phyloP scores from a whole-genome alignment of 2,888 invertebrate genomes.

The Athalia cordata region DNA sequence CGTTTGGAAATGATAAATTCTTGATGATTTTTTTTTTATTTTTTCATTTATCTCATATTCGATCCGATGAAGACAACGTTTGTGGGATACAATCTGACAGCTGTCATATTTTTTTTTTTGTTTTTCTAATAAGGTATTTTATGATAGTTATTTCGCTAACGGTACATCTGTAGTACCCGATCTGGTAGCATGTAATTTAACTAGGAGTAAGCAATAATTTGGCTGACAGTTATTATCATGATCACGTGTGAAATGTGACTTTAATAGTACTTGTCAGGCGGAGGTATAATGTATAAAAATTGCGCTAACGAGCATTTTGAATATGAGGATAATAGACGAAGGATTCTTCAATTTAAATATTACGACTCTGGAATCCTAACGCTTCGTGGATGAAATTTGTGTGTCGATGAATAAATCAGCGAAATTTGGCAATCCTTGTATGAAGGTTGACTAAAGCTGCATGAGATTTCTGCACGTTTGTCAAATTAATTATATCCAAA shows the following conservation, averaged over 20 bases:
- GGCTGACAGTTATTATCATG: constrained; percentile 37
- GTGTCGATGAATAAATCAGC: neutral
- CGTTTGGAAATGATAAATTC: no score
- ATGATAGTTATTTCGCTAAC: constrained; percentile 40
- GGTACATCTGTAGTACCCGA: constrained; percentile 3
- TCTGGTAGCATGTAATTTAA: constrained; percentile 31
- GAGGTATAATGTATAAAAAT: neutral
- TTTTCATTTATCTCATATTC: constrained; percentile 52
- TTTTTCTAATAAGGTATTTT: neutral
- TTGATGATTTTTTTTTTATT: no score
- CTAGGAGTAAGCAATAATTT: constrained; percentile 46
- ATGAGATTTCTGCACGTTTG: no score
- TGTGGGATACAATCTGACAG: constrained; percentile 29
- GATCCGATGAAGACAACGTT: constrained; percentile 18
- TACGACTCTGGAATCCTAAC: neutral
- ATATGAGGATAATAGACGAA: neutral
- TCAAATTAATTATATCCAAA: no score
- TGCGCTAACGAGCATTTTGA: constrained; percentile 20
- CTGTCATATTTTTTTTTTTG: constrained; percentile 8
- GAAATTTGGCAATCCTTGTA: no score
- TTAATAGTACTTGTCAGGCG: constrained; percentile 1
- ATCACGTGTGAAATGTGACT: constrained; percentile 33
- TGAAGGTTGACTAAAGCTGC: no score
- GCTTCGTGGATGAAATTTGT: neutral
- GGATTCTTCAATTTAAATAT: neutral